These are phyloP conservation scores for Chrysotoxum bicinctum DNA, from an alignment of 2,888 invertebrate genomes.

Conservation along the genomic window DNA sequence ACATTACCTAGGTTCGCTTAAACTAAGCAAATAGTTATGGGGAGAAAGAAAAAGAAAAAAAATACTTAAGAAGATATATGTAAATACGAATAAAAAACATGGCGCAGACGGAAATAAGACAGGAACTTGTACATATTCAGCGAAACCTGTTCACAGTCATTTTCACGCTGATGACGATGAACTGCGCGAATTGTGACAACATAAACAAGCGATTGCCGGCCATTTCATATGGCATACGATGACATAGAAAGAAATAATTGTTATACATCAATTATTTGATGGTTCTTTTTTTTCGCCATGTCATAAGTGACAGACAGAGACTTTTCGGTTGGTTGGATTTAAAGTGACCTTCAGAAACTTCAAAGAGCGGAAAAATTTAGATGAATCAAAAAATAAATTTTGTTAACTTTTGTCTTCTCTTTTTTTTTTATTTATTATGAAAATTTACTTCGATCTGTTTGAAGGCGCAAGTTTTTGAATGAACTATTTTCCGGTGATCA, in stretches of 20 bases:
- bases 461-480: background rate
- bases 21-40: background rate
- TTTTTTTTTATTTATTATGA: background rate
- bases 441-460: background rate
- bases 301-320: background rate
- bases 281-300: slow-evolving; percentile 2
- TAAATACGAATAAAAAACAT: slow-evolving; percentile 17
- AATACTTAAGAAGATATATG: slow-evolving; percentile 8
- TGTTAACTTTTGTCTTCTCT: background rate
- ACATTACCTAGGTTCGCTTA: background rate
- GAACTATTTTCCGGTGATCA: background rate
- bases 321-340: slow-evolving; percentile 18
- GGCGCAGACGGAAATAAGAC: slow-evolving; percentile 27
- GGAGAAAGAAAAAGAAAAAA: background rate
- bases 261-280: background rate
- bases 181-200: background rate
- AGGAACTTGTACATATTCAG: slow-evolving; percentile 18
- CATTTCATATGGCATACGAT: slow-evolving; percentile 16
- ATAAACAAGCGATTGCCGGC: background rate
- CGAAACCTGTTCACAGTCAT: slow-evolving; percentile 49
- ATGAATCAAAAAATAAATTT: slow-evolving; percentile 11
- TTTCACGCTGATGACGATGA: slow-evolving; percentile 5
- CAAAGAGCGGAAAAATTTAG: background rate
- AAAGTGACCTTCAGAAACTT: slow-evolving; percentile 22
- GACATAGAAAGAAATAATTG: slow-evolving; percentile 5